Evolutionary conservation across 2,113 vertebrate genomes (phyloP), one percentile per base, ranked within the genome.

Genomic region (Paradisaea rubra): DNA sequence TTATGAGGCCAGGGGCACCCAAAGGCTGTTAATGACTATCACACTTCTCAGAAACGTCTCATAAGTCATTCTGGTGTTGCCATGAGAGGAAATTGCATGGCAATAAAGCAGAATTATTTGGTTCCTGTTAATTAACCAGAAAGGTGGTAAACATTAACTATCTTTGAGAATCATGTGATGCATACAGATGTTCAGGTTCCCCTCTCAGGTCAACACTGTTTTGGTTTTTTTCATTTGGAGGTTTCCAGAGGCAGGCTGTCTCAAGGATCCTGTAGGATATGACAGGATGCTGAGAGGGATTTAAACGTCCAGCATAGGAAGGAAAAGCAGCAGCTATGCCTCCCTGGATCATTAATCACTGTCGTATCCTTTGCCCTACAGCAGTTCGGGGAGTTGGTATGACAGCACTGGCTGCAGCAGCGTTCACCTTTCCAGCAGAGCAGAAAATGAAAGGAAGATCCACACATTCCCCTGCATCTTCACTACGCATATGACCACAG

Each of bases 131-230:
- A 91, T 85, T 91, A 94, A 59, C 30, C 44, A 86, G 68, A 52
- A 86, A 83, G 37, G 21, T 15, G 17, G 85, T 85, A 88, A 95
- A 91, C 60, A 95, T 86, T 91, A 96, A 91, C 76, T 83, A 64
- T 12, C 6, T 49, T 33, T 47, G 60, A 69, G 53, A 76, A 83
- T 64, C 37, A 82, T 15, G 31, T 82, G 57, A 56, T 49, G 21
- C 5, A 42, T 33, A 37, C 5, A 54, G 54, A 45, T 24, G 27
- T 31, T 71, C 59, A 56, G 22, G 28, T 56, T 24, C 15, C 7
- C 2, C 25, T 72, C 28, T 41, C 37, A 44, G 66, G 5, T 66
- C 12, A 80, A 60, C 1, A 3, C 4, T 35, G 13, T 5, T 33
- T 21, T 12, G 1, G 0, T 25, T 86, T 45, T 42, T 39, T 66